phyloP scores from a whole-genome alignment of 2,797 vertebrate species.

The Megaceryle alcyon region DNA sequence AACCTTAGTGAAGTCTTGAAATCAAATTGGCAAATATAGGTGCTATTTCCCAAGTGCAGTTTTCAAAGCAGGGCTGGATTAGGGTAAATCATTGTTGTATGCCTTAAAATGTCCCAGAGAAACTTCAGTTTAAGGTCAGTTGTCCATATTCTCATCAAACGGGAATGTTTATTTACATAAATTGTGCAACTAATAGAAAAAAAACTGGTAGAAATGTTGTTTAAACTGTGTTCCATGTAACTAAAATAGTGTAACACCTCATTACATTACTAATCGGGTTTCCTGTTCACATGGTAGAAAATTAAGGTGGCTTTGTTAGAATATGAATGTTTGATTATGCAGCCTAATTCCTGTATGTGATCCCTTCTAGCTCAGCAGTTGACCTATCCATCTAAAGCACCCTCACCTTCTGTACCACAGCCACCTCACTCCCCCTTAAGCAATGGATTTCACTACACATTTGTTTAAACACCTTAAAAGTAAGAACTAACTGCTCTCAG shows the following conservation, averaged over 20 bases:
- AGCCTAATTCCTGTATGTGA: slow-evolving; percentile 80
- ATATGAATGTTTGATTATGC: slow-evolving; percentile 61
- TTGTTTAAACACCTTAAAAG: slow-evolving; percentile 92
- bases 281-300: neutral
- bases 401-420: slow-evolving; percentile 83
- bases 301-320: slow-evolving; percentile 7
- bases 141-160: neutral
- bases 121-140: neutral
- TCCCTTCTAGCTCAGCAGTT: slow-evolving; percentile 87
- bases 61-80: neutral
- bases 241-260: neutral
- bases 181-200: neutral
- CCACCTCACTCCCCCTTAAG: slow-evolving; percentile 88
- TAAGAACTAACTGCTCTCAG: slow-evolving; percentile 86
- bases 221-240: neutral
- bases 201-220: neutral
- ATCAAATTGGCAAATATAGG: neutral
- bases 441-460: slow-evolving; percentile 99
- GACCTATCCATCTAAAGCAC: slow-evolving; percentile 84
- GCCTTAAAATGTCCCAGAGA: neutral
- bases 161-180: neutral
- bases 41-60: neutral
- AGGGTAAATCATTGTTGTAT: neutral
- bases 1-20: neutral
- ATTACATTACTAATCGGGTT: neutral